Base-by-base conservation (phyloP, 2,888 invertebrate species). In the Amiota minor region DNA sequence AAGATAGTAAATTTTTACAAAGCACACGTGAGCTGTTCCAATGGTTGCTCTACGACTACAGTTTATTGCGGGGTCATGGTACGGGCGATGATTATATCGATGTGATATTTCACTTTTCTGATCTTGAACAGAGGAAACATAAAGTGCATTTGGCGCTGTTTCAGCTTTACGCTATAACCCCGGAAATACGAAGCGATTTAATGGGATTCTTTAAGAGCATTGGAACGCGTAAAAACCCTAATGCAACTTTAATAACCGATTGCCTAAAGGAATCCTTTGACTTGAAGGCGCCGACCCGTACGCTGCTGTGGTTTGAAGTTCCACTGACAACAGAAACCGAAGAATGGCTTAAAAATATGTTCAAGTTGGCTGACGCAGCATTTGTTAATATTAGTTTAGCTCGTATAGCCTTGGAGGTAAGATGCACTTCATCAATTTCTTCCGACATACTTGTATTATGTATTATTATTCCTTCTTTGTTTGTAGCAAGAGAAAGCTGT, bases 71-170 rank as follows among this genome's bases (percentile, higher is more conserved):
- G 2, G 71, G 20, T 2, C 77, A 75, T 0, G 75, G 76, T n/a
- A 74, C 74, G 1, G 86, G 86, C 2, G 86, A 86, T 64, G 87
- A 84, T 16, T 85, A 79, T 50, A 71, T 86, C 45, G 83, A 86
- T 62, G 55, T 87, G n/a, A 76, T 81, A 65, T 81, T 82, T 69
- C 55, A 76, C 0, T 78, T 79, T 11, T 53, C 69, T 2, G 79
- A 80, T 59, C 55, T 62, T 14, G 16, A 73, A 9, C 71, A 72
- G 0, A 68, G 68, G 11, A 50, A 76, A 12, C 73, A 77, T 14
- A 72, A 68, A 4, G 69, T 82, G 18, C 79, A 79, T 20, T 65
- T 86, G 9, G 70, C 83, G 1, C 16, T 86, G 12, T 83, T 85
- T 12, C 72, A 79, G 12, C 72, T 85, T 10, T 85, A 78, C 12